Percentiles rank a stretch among this genome's conserved stretches.
Evolutionary conservation across 1,140 invertebrate species (phyloP).

Genomic region (Melanaphis sacchari): DNA sequence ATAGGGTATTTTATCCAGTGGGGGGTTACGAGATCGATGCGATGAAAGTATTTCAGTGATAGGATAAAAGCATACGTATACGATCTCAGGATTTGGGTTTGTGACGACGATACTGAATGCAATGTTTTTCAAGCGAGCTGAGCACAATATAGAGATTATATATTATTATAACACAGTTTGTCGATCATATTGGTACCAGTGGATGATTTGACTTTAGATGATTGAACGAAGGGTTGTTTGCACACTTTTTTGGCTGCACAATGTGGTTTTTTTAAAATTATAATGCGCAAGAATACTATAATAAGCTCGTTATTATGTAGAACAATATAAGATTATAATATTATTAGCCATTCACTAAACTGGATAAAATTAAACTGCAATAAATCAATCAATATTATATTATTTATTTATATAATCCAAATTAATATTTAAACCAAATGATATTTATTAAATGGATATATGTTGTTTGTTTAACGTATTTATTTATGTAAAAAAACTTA

Average conservation of each 20-base stretch:
- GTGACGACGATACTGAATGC: not conserved
- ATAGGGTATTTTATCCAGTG: not conserved
- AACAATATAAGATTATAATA: not conserved
- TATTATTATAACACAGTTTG: not conserved
- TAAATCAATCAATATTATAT: not conserved
- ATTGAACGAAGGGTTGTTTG: not conserved
- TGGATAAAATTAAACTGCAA: not conserved
- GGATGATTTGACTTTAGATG: not conserved
- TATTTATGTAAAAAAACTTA: not conserved
- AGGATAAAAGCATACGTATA: not conserved
- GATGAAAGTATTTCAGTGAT: not conserved
- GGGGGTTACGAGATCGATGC: not conserved
- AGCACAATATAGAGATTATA: not conserved
- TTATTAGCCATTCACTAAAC: not conserved
- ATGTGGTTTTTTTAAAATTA: not conserved
- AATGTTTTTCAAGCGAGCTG: not conserved
- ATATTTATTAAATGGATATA: not conserved
- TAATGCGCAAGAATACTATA: not conserved
- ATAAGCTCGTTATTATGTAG: not conserved
- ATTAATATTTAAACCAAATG: not conserved
- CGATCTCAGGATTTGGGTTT: not conserved
- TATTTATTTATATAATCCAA: too few relatives aligned
- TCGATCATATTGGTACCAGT: not conserved
- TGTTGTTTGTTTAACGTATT: not conserved
- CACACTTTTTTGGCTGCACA: not conserved